A percentile compares a stretch with the other conserved stretches of the same genome.
Conservation (phyloP, 1,140 invertebrate species). For the Formica exsecta region DNA sequence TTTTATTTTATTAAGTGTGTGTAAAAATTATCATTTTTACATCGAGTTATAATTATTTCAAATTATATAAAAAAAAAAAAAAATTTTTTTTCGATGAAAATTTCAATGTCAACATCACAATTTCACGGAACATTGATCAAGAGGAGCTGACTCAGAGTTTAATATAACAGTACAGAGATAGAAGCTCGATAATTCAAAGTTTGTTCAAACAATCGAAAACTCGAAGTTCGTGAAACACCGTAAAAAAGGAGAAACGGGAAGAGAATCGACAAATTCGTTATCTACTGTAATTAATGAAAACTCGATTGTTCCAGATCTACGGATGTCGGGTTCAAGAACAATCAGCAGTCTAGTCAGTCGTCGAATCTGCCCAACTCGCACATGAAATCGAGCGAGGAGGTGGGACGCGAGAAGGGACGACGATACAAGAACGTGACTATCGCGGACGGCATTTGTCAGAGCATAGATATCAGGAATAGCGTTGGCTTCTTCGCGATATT, state of each 20-base stretch:
- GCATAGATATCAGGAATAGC: slow-evolving; percentile 87
- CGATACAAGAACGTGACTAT: slow-evolving; percentile 68
- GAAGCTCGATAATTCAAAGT: neutral
- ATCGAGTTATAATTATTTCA: neutral
- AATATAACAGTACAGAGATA: no score
- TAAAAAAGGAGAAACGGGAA: neutral
- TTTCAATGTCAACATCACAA: neutral
- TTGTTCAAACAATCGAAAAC: neutral
- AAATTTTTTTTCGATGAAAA: neutral
- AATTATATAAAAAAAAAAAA: neutral
- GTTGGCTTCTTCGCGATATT: slow-evolving; percentile 85
- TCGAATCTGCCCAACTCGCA: slow-evolving; percentile 62
- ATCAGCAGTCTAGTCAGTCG: slow-evolving; percentile 55
- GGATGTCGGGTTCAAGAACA: slow-evolving; percentile 55
- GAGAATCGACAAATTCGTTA: neutral
- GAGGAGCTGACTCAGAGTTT: neutral
- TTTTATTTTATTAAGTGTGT: neutral
- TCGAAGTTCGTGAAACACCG: neutral
- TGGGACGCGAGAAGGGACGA: slow-evolving; percentile 37
- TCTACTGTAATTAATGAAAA: slow-evolving; percentile 19
- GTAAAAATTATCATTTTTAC: neutral
- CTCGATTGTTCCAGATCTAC: slow-evolving; percentile 45
- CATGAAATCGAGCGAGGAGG: slow-evolving; percentile 52
- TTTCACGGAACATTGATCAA: neutral
- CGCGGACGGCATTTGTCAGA: slow-evolving; percentile 84